Base-by-base conservation (phyloP, 2,113 vertebrate species). In the Rhinolophus ferrumequinum region DNA sequence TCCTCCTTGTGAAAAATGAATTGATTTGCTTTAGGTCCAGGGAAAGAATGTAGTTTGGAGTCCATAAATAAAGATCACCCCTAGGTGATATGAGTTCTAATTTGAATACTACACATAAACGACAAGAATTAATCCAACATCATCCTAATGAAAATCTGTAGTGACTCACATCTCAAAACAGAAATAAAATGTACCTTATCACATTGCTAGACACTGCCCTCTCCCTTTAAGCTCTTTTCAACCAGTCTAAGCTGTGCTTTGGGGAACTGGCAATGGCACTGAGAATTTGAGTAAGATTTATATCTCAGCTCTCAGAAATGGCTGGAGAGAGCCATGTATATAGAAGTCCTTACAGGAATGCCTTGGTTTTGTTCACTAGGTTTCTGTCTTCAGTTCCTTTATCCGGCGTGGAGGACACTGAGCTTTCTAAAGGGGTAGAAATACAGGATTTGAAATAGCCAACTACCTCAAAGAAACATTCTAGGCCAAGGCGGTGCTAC, bases 81-180 rank as follows among this genome's bases (percentile, higher is more conserved):
- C 41, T n/a, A 93, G 28, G 44, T 73, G 58, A 92, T 87, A 19
- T 26, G 67, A 90, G 22, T 81, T 95, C 54, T 95, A 92, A 73
- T 50, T 80, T 92, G 64, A 87, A 60, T 69, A 52, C 28, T 30
- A 5, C 38, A 50, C 66, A 33, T 76, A 76, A 89, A n/a, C 56
- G 69, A 13, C 35, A 9, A 94, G 44, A 84, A 84, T 77, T 58
- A 81, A 70, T 72, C n/a, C 70, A 96, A n/a, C 1, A 28, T 89
- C 52, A 56, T n/a, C 28, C 58, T 38, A 35, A 83, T 80, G 21
- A 93, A 96, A 73, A 89, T 93, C 82, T 83, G n/a, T 93, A 93
- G 19, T 44, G 35, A 83, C 8, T 24, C 2, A 12, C 52, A 89
- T 86, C 50, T 87, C 77, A 85, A 95, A 90, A 93, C n/a, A 80